phyloP scores from a whole-genome alignment of 2,797 vertebrate species.

The Gymnoscopelus braueri region DNA sequence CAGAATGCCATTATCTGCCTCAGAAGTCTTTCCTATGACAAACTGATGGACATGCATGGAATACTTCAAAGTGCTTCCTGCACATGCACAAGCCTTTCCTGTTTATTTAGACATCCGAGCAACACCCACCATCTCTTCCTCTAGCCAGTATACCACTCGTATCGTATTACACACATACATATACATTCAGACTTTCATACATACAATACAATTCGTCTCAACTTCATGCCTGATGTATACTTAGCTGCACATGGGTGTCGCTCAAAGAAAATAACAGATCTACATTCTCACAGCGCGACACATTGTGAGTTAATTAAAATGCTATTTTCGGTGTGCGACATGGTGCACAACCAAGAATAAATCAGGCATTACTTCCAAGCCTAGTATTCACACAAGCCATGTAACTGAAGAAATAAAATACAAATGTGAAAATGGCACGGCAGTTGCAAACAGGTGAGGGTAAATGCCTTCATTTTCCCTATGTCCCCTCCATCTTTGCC shows the following conservation, averaged over 20 bases:
- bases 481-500: background rate
- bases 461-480: background rate
- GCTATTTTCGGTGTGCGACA: no score
- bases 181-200: background rate
- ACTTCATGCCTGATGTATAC: no score
- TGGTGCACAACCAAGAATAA: no score
- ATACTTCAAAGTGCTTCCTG: constrained; percentile 52
- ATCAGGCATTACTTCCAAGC: background rate
- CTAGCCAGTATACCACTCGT: constrained; percentile 25
- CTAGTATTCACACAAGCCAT: background rate
- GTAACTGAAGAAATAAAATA: background rate
- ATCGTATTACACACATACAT: background rate
- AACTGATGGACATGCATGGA: constrained; percentile 15
- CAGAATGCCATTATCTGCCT: constrained; percentile 9
- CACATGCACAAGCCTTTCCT: constrained; percentile 64
- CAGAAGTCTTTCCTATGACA: constrained; percentile 25
- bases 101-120: constrained; percentile 47
- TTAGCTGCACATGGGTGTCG: no score
- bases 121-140: constrained; percentile 37
- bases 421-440: background rate
- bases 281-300: background rate
- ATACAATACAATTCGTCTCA: background rate
- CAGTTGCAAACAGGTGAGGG: background rate
- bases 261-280: background rate
- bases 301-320: no score